Evolutionary conservation across 2,797 vertebrate species (phyloP), one percentile per base, ranked within the genome.

Genomic region (Cacajao melanocephalus): DNA sequence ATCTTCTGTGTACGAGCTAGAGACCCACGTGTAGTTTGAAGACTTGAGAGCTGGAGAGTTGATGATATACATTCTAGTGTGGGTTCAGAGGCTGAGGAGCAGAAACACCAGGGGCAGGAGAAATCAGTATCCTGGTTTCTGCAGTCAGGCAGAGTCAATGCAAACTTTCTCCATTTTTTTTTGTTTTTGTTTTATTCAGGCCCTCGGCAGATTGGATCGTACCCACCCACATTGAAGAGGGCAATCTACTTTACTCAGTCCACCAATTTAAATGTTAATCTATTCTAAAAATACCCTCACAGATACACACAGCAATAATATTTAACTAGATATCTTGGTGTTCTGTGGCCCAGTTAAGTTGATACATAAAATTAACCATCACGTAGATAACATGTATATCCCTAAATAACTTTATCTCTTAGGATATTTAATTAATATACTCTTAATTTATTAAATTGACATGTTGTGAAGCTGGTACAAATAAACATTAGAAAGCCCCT

Each of bases 371-470:
- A 73, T 85, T 70, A 90, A 61, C 8, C 11, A 73, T 70, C 39
- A 9, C 0, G 24, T 33, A 41, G 26, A 61, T 79, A 61, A 86
- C 76, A 19, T 36, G 20, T 79, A 41, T 84, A 50, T 36, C 5
- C 10, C 14, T 8, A 73, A 75, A 80, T 36, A 95, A 90, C 22
- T 78, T 67, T 36, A 76, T 39, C 76, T 95, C 93, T 67, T 91
- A 81, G n/a, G 70, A 24, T 39, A 81, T 46, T 85, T 97, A 92
- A 90, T 96, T 50, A 96, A 82, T 72, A 87, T 28, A 50, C 7
- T 58, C 41, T 55, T 73, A 93, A 44, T 84, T 95, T 89, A 92
- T 95, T 93, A 96, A 89, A 39, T 95, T 48, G 55, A 26, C 81
- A 2, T 89, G 7, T 83, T 96, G 64, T 94, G 36, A 94, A 94